Evolutionary conservation across 64 coral and sea anemone genomes (phyloP).

Genomic region (Platygyra sinensis): DNA sequence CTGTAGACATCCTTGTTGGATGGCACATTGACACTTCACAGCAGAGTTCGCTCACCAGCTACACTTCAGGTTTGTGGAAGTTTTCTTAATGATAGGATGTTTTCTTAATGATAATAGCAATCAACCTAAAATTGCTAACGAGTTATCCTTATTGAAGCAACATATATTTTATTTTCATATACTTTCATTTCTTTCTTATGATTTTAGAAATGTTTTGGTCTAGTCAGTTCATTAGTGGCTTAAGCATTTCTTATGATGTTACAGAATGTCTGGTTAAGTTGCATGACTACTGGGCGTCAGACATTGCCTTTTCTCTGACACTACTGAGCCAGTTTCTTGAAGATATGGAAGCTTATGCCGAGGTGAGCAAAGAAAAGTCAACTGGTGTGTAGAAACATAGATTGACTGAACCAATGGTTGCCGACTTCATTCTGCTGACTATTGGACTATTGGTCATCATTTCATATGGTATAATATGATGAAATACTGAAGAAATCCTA

Average conservation of each 20-base stretch:
- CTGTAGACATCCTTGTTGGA: conserved; percentile 97
- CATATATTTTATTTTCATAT: not conserved
- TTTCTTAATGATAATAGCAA: no score
- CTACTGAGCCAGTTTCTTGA: conserved; percentile 93
- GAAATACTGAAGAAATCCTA: no score
- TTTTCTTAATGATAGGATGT: no score
- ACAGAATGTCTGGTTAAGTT: conserved; percentile 95
- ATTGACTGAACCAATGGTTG: no score
- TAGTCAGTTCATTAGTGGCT: conserved; percentile 3
- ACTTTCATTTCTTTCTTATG: not conserved
- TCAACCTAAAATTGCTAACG: no score
- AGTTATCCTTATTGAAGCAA: no score
- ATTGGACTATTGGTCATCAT: no score
- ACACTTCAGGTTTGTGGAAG: conserved; percentile 80
- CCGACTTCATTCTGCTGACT: no score
- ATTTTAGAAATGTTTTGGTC: conserved; percentile 22
- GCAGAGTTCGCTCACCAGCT: conserved; percentile 69
- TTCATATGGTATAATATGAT: no score
- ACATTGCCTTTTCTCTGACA: conserved; percentile 95
- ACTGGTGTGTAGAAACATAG: no score
- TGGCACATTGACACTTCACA: conserved; percentile 99
- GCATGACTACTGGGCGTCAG: conserved; percentile 96
- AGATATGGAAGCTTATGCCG: conserved; percentile 99
- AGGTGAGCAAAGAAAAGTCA: conserved; percentile 42
- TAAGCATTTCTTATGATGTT: conserved; percentile 16